Percentiles rank a stretch among this genome's conserved stretches.
phyloP scores from a whole-genome alignment of 2,888 invertebrate species.

The Anorthoa munda region DNA sequence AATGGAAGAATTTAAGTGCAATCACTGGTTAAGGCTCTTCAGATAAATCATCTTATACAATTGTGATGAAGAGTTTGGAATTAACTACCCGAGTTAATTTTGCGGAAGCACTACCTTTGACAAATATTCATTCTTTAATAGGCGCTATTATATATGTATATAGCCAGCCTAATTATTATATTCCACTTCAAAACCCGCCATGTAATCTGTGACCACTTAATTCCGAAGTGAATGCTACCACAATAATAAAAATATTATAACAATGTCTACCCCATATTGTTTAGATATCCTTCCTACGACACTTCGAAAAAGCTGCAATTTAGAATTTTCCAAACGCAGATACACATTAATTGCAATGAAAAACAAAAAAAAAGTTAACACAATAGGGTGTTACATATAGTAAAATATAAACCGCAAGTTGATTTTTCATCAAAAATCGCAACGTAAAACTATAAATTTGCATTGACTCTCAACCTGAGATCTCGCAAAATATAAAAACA shows the following conservation, averaged over 20 bases:
- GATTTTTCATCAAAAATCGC: slow-evolving; percentile 50
- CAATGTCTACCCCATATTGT: slow-evolving; percentile 68
- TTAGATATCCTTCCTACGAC: slow-evolving; percentile 44
- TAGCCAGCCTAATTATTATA: background rate
- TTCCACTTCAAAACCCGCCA: background rate
- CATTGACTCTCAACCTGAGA: slow-evolving; percentile 61
- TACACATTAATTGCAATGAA: slow-evolving; percentile 40
- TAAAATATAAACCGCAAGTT: slow-evolving; percentile 33
- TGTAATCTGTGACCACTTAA: slow-evolving; percentile 33
- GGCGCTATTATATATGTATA: background rate
- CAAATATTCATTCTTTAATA: background rate
- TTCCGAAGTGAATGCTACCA: slow-evolving; percentile 79
- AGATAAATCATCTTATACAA: slow-evolving; percentile 18
- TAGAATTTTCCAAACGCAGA: slow-evolving; percentile 59
- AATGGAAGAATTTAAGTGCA: background rate
- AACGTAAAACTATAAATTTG: slow-evolving; percentile 58
- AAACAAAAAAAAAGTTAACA: slow-evolving; percentile 41
- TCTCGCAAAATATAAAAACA: slow-evolving; percentile 54
- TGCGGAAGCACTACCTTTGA: background rate
- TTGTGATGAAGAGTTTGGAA: slow-evolving; percentile 5
- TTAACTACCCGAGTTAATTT: slow-evolving; percentile 3
- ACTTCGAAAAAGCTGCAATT: slow-evolving; percentile 58
- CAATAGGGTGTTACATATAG: slow-evolving; percentile 43
- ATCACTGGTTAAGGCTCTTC: slow-evolving; percentile 1
- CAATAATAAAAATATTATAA: slow-evolving; percentile 78